phyloP scores from a whole-genome alignment of 2,113 vertebrate genomes.

The Sander lucioperca region DNA sequence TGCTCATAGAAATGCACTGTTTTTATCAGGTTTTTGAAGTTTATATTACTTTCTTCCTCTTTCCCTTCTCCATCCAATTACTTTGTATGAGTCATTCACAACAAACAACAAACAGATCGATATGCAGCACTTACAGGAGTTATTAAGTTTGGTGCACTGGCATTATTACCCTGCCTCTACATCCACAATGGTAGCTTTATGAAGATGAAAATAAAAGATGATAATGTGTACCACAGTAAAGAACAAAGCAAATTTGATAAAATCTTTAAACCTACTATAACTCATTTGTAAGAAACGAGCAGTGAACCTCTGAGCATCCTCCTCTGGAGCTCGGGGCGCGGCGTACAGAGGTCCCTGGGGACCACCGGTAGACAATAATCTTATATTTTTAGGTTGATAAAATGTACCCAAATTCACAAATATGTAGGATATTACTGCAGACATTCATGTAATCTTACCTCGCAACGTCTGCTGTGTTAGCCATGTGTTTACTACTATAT shows the following conservation, averaged over 20 bases:
- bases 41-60: neutral
- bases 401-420: too few species aligned
- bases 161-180: neutral
- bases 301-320: too few species aligned
- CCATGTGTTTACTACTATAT: too few species aligned
- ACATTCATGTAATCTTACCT: too few species aligned
- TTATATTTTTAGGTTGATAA: too few species aligned
- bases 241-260: neutral
- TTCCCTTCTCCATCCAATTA: neutral
- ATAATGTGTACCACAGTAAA: neutral
- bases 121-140: neutral
- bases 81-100: slow-evolving; percentile 9
- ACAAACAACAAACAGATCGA: neutral
- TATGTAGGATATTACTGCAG: too few species aligned
- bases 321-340: too few species aligned
- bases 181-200: neutral
- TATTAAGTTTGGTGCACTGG: neutral
- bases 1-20: slow-evolving; percentile 9
- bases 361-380: too few species aligned
- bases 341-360: too few species aligned
- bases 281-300: too few species aligned
- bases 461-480: too few species aligned
- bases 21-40: neutral
- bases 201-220: neutral
- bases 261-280: neutral